Conservation (phyloP, 2,888 invertebrate genomes). For the Cataglyphis altisquamis region DNA sequence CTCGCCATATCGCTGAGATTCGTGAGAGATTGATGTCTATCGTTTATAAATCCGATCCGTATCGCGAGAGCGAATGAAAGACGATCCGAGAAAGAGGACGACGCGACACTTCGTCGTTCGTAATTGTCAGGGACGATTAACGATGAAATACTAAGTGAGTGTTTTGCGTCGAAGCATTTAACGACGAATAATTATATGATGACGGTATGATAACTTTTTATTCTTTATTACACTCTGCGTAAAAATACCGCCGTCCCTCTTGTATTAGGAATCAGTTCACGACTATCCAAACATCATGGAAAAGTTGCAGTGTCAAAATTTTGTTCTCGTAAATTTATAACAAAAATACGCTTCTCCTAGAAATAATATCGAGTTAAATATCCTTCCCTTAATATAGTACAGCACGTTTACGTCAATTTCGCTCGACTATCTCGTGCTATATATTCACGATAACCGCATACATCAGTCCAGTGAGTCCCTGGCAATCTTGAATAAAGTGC, state of each 20-base stretch:
- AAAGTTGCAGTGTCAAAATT: neutral
- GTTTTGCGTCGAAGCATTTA: conserved; percentile 18
- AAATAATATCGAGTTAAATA: too few species aligned
- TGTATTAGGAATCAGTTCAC: neutral
- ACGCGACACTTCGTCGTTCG: conserved; percentile 27
- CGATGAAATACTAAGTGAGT: conserved; percentile 55
- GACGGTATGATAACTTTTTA: neutral
- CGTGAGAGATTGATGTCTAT: neutral
- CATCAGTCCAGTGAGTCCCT: neutral
- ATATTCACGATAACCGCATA: neutral
- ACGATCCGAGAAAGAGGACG: conserved; percentile 32
- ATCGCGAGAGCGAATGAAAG: conserved; percentile 35
- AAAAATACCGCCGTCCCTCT: neutral
- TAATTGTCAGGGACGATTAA: conserved; percentile 63
- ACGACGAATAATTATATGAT: neutral
- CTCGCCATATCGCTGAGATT: conserved; percentile 31
- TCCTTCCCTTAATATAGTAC: too few species aligned
- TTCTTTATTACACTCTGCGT: conserved; percentile 2
- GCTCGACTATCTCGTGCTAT: too few species aligned
- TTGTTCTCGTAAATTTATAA: neutral
- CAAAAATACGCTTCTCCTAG: neutral
- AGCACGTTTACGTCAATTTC: too few species aligned
- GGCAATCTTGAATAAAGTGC: neutral
- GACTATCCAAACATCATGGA: neutral
- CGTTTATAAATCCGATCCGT: neutral